Percentiles rank a stretch among this genome's conserved stretches.
These are phyloP conservation scores for Marronus borbonicus DNA, from an alignment of 2,888 invertebrate genomes.

Conservation along the genomic window DNA sequence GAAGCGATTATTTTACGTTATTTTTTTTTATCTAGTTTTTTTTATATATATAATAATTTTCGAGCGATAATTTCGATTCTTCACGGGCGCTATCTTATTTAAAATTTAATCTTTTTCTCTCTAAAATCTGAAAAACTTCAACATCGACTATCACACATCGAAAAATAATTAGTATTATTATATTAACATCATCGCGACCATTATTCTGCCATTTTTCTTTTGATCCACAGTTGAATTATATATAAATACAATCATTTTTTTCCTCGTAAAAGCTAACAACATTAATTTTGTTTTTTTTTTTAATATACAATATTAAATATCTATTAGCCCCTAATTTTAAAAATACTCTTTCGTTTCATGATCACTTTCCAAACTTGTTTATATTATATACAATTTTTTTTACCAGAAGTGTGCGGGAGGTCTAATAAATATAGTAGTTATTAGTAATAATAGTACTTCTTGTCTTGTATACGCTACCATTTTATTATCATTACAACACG, in stretches of 20 bases:
- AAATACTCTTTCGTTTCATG: conserved; percentile 28
- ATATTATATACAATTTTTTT: conserved; percentile 40
- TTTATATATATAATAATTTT: conserved; percentile 23
- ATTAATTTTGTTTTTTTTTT: conserved; percentile 49
- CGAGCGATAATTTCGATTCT: conserved; percentile 46
- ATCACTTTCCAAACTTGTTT: conserved; percentile 25
- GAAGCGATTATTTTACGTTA: conserved; percentile 41
- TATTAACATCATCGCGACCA: conserved; percentile 29
- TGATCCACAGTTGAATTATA: conserved; percentile 49
- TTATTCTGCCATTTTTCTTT: conserved; percentile 43
- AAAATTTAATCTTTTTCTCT: conserved; percentile 28
- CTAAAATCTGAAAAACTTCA: conserved; percentile 53
- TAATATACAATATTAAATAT: conserved; percentile 29
- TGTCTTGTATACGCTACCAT: conserved; percentile 55
- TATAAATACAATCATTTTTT: conserved; percentile 47
- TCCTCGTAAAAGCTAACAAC: conserved; percentile 55
- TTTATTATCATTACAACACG: conserved; percentile 56
- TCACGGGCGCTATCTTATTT: conserved; percentile 34
- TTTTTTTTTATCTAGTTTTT: conserved; percentile 14
- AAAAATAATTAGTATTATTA: conserved; percentile 49
- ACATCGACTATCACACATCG: conserved; percentile 52
- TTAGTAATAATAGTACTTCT: conserved; percentile 22
- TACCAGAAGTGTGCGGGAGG: conserved; percentile 16
- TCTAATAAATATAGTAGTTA: conserved; percentile 17
- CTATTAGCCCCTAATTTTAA: conserved; percentile 37